A percentile compares a stretch with the other conserved stretches of the same genome.
phyloP scores from a whole-genome alignment of 2,797 vertebrate genomes.

The Antennarius maculatus region DNA sequence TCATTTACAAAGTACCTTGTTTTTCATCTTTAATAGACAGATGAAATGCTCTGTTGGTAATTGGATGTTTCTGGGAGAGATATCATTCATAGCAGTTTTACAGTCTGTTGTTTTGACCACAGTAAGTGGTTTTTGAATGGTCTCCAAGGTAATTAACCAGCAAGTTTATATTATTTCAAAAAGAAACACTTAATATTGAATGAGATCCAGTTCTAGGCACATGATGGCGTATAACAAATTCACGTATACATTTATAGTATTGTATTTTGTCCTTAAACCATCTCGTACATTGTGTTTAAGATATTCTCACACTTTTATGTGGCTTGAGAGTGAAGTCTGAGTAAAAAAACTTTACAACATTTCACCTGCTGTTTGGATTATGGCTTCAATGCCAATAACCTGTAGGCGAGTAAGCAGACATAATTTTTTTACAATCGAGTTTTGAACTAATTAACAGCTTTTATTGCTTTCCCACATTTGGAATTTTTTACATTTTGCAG shows the following conservation, averaged over 20 bases:
- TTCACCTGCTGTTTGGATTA: slow-evolving; percentile 43
- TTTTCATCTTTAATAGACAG: slow-evolving; percentile 25
- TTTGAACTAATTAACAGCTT: slow-evolving; percentile 38
- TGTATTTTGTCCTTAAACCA: slow-evolving; percentile 5
- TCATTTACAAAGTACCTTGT: slow-evolving; percentile 12
- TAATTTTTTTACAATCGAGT: not conserved
- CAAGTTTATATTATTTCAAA: slow-evolving; percentile 16
- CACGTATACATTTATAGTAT: not conserved
- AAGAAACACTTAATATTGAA: slow-evolving; percentile 21
- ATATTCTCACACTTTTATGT: slow-evolving; percentile 13
- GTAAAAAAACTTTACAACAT: slow-evolving; percentile 11
- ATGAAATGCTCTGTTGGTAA: slow-evolving; percentile 34
- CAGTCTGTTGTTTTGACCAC: slow-evolving; percentile 16
- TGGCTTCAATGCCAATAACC: slow-evolving; percentile 3
- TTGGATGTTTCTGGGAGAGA: slow-evolving; percentile 37
- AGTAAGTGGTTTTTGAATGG: slow-evolving; percentile 27
- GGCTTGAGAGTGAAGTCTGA: slow-evolving; percentile 15
- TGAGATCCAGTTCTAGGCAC: slow-evolving; percentile 16
- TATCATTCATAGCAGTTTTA: slow-evolving; percentile 34
- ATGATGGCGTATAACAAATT: slow-evolving; percentile 5
- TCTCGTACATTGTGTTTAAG: slow-evolving; percentile 1
- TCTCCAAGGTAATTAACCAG: slow-evolving; percentile 33
- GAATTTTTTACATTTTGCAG: slow-evolving; percentile 36
- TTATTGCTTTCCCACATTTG: slow-evolving; percentile 29
- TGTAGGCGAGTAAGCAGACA: not conserved